Evolutionary conservation across 2,888 invertebrate genomes (phyloP).

Genomic region (Malacosoma neustria): DNA sequence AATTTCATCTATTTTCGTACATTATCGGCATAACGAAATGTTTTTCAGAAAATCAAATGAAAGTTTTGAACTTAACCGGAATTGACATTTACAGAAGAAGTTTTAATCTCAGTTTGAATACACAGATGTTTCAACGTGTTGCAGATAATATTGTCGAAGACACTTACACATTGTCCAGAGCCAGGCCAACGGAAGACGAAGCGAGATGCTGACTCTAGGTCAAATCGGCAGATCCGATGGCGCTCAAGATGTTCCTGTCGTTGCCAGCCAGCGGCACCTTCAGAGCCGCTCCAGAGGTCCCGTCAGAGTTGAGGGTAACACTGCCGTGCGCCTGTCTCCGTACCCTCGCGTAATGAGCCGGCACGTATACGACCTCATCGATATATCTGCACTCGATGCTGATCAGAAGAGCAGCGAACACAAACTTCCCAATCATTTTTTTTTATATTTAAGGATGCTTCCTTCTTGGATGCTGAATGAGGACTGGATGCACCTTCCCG

Average conservation of each 20-base stretch:
- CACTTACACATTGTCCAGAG: slow-evolving; percentile 37
- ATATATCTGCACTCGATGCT: neutral
- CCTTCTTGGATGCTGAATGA: too few species aligned
- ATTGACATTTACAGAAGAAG: too few species aligned
- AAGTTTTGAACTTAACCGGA: too few species aligned
- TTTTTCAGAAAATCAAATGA: too few species aligned
- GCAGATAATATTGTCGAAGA: too few species aligned
- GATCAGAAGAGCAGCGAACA: neutral
- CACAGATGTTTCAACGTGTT: too few species aligned
- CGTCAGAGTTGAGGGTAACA: neutral
- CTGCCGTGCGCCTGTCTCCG: neutral
- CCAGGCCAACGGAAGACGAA: slow-evolving; percentile 28
- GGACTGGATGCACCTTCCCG: too few species aligned
- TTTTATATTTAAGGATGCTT: neutral
- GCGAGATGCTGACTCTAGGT: slow-evolving; percentile 14
- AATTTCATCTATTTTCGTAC: too few species aligned
- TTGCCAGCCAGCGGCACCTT: slow-evolving; percentile 20
- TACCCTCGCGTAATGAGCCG: neutral
- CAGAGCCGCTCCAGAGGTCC: neutral
- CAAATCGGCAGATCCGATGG: slow-evolving; percentile 20
- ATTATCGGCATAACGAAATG: too few species aligned
- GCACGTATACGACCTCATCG: neutral
- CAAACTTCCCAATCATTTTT: neutral
- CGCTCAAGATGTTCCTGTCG: slow-evolving; percentile 28
- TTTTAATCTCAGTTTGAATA: too few species aligned